These are phyloP conservation scores for Amphipyra tragopoginis DNA, from an alignment of 2,888 invertebrate genomes.

Conservation along the genomic window DNA sequence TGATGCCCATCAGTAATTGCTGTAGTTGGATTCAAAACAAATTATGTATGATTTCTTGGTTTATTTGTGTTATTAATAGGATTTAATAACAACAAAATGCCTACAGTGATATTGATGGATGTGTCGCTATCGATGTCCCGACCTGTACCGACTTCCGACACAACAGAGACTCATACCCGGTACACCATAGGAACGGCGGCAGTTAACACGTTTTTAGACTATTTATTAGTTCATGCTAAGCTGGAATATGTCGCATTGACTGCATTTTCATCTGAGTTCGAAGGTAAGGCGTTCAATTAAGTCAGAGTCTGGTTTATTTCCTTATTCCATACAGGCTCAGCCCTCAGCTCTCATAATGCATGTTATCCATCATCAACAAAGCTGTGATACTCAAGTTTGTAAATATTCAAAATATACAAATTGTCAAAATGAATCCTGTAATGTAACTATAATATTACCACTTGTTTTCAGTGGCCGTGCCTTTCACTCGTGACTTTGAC, in stretches of 20 bases:
- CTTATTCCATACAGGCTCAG: background rate
- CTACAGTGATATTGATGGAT: conserved; percentile 82
- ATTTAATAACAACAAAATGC: conserved; percentile 70
- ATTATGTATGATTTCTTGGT: conserved; percentile 6
- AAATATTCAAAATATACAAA: too few relatives aligned
- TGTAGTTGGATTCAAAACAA: conserved; percentile 9
- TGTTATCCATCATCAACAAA: too few relatives aligned
- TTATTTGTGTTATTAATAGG: conserved; percentile 3
- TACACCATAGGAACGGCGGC: conserved; percentile 79
- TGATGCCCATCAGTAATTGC: background rate
- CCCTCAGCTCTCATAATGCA: too few relatives aligned
- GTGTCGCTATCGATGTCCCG: conserved; percentile 86
- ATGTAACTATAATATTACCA: background rate
- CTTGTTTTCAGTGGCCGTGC: conserved; percentile 90
- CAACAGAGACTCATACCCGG: conserved; percentile 80
- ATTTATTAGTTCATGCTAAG: conserved; percentile 80
- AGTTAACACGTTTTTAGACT: conserved; percentile 84
- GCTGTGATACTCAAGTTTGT: too few relatives aligned
- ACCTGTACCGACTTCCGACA: conserved; percentile 78
- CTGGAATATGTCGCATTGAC: conserved; percentile 84
- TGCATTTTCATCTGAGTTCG: conserved; percentile 81
- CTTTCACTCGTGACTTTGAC: conserved; percentile 97
- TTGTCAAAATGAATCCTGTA: too few relatives aligned
- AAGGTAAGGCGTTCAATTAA: conserved; percentile 70
- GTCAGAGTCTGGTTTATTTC: background rate